Evolutionary conservation across 1,140 invertebrate species (phyloP), one percentile per base, ranked within the genome.

Genomic region (Drosophila micromelanica): DNA sequence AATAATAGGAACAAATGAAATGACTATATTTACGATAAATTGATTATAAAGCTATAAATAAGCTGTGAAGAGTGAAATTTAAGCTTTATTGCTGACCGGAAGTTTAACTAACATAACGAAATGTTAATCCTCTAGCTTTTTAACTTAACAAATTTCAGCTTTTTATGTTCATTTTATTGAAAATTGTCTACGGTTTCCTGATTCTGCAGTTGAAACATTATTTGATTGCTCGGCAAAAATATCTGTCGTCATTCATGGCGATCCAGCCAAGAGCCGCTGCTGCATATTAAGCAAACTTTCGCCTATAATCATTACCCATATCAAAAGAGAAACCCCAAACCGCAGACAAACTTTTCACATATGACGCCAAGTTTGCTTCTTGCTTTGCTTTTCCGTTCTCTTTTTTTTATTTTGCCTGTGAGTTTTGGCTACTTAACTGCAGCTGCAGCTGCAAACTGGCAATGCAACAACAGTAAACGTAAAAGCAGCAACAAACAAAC

Each of bases 331-430:
- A 86, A 70, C 63, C 46, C 7, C 48, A 78, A 78, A 67, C 81
- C 82, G 75, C 78, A 87, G 81, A 82, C 78, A 87, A 86, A 86
- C 78, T 86, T 86, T 86, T 78, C 82, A 78, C 82, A 86, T 86
- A 87, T 87, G 82, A 86, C 75, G 78, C 86, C 81, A 86, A 86
- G 82, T 86, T 87, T 81, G 75, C 74, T 70, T 15, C 42, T 77
- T 63, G 59, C 67, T 61, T 57, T 32, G 7, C 43, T 38, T 60
- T 42, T 15, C 30, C 59, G 59, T 60, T 76, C 17, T 17, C 17
- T 42, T 37, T 20, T 48, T 55, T 69, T 75, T 51, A 45, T 46
- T 70, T 30, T 49, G 48, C 11, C 64, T 73, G 63, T 60, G 55
- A 73, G 63, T 73, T 73, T 73, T 72, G 54, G 78, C 82, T 82